These are phyloP conservation scores for Acridotheres tristis DNA, from an alignment of 2,797 vertebrate species.

Conservation along the genomic window DNA sequence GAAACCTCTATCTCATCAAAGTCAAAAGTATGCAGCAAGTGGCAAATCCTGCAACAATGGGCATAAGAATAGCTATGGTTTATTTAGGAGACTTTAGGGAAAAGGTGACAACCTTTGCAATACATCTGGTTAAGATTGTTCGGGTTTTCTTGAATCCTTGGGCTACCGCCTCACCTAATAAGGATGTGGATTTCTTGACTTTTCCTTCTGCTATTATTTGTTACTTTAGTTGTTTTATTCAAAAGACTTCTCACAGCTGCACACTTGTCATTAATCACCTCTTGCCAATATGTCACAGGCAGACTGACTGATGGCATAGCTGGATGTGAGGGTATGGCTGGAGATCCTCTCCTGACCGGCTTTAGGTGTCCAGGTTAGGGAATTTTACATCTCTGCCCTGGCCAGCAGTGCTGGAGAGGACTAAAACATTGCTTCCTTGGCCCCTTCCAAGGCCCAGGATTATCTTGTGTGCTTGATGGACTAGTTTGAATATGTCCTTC, in stretches of 20 bases:
- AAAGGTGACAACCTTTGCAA: neutral
- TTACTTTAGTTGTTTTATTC: neutral
- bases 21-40: neutral
- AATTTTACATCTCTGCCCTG: neutral
- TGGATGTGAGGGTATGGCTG: neutral
- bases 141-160: neutral
- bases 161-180: neutral
- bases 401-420: neutral
- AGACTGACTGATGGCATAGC: neutral
- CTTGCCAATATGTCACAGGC: neutral
- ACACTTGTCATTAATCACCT: neutral
- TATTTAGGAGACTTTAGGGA: neutral
- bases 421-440: neutral
- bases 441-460: neutral
- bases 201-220: neutral
- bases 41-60: neutral
- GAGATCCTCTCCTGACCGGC: neutral
- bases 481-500: neutral
- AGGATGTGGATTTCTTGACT: neutral
- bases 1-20: neutral
- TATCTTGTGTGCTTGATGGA: neutral
- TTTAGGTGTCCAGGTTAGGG: neutral
- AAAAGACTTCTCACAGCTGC: neutral
- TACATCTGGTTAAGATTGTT: neutral
- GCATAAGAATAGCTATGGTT: fast-evolving